Conservation (phyloP, 2,888 invertebrate species). For the Lucinisca nassula region DNA sequence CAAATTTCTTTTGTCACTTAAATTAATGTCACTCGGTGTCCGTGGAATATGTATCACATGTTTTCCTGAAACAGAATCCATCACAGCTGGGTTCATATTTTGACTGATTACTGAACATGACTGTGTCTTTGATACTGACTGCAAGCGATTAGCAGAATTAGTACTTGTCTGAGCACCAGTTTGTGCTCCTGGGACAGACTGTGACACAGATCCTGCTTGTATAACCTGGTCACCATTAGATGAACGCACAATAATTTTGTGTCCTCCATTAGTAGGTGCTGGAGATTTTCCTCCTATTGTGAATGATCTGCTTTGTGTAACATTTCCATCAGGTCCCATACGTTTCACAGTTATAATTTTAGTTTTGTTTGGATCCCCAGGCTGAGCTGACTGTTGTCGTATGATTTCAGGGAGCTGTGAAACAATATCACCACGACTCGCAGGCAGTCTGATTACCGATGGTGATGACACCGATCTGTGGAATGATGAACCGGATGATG, state of each 20-base stretch:
- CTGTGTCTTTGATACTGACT: constrained; percentile 11
- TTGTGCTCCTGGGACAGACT: constrained; percentile 23
- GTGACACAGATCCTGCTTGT: constrained; percentile 29
- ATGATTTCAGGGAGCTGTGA: constrained; percentile 42
- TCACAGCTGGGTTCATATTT: constrained; percentile 38
- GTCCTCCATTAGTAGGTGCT: constrained; percentile 40
- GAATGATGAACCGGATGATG: constrained; percentile 42
- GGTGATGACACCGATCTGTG: constrained; percentile 72
- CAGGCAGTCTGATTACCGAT: constrained; percentile 71
- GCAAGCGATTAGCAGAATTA: constrained; percentile 12
- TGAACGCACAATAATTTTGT: constrained; percentile 65
- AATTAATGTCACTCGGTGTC: background rate
- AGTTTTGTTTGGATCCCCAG: constrained; percentile 30
- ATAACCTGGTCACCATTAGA: constrained; percentile 49
- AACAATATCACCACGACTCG: constrained; percentile 3
- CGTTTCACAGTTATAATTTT: constrained; percentile 70
- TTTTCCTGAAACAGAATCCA: constrained; percentile 5
- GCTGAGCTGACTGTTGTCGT: constrained; percentile 55
- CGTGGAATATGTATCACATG: constrained; percentile 10
- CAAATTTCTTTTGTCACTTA: constrained; percentile 12
- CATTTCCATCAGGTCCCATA: constrained; percentile 67
- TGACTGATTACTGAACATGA: constrained; percentile 55
- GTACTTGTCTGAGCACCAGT: constrained; percentile 32
- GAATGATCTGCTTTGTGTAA: constrained; percentile 67
- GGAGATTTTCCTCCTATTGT: constrained; percentile 45